phyloP scores from a whole-genome alignment of 2,888 invertebrate species.

The Agrochola macilenta region DNA sequence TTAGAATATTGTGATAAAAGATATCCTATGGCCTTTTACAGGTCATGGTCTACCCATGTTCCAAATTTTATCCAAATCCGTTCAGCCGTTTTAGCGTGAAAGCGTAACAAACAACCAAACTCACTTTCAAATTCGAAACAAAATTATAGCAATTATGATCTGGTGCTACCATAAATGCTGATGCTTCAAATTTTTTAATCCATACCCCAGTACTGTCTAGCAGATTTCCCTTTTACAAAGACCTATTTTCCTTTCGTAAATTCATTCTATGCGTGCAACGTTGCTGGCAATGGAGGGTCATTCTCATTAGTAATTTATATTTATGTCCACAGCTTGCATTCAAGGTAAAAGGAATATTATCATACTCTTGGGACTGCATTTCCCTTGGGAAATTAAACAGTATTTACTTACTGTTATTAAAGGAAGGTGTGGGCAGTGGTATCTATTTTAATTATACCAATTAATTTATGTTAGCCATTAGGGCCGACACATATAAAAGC shows the following conservation, averaged over 20 bases:
- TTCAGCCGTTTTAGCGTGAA: too few species aligned
- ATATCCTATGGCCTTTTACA: too few species aligned
- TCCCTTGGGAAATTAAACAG: conserved; percentile 25
- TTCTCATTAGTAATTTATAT: conserved; percentile 31
- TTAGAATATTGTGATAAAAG: too few species aligned
- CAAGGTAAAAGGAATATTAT: conserved; percentile 42
- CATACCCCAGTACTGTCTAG: too few species aligned
- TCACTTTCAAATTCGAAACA: too few species aligned
- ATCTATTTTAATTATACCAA: background rate
- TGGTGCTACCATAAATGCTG: background rate
- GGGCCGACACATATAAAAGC: too few species aligned
- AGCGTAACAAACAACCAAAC: too few species aligned
- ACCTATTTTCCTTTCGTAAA: background rate
- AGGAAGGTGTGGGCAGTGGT: background rate
- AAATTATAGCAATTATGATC: background rate
- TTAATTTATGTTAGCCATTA: background rate
- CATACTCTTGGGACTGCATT: conserved; percentile 8
- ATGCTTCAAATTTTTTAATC: background rate
- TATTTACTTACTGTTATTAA: conserved; percentile 25
- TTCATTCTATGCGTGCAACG: conserved; percentile 19
- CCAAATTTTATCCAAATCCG: too few species aligned
- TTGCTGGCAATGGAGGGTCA: background rate
- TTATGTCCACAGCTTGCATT: conserved; percentile 17
- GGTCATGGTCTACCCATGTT: too few species aligned
- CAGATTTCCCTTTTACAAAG: background rate